Percentiles rank a stretch among this genome's conserved stretches.
These are phyloP conservation scores for Holcopasites calliopsidis DNA, from an alignment of 1,140 invertebrate genomes.

Conservation along the genomic window DNA sequence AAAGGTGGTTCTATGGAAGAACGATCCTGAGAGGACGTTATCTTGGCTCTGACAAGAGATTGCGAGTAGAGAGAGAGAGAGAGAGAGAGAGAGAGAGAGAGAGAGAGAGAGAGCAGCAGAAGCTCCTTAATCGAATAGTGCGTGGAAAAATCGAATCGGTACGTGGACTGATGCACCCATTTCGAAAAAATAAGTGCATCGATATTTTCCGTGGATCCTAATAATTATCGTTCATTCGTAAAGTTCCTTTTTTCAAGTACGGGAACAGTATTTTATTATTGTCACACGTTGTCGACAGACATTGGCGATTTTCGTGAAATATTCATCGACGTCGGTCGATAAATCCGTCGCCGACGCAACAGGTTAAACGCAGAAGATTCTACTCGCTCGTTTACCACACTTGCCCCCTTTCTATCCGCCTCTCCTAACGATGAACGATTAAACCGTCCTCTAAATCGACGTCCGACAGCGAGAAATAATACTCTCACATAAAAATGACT, in stretches of 20 bases:
- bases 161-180: too few relatives aligned
- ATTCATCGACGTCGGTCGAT: slow-evolving; percentile 58
- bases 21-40: slow-evolving; percentile 47
- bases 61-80: too few relatives aligned
- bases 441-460: not conserved
- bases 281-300: slow-evolving; percentile 11
- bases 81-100: too few relatives aligned
- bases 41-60: too few relatives aligned
- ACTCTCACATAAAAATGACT: not conserved
- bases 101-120: too few relatives aligned
- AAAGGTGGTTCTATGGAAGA: slow-evolving; percentile 17
- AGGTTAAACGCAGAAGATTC: slow-evolving; percentile 60
- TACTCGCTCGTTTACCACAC: slow-evolving; percentile 21
- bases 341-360: slow-evolving; percentile 60
- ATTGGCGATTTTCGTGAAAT: slow-evolving; percentile 49
- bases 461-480: slow-evolving; percentile 14
- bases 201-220: too few relatives aligned
- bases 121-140: too few relatives aligned
- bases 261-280: slow-evolving; percentile 30
- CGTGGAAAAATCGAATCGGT: too few relatives aligned
- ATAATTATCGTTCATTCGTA: too few relatives aligned
- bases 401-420: slow-evolving; percentile 36
- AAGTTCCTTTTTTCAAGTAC: not conserved
- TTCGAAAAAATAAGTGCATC: too few relatives aligned
- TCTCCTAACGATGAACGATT: slow-evolving; percentile 53